Evolutionary conservation across 1,140 invertebrate genomes (phyloP).

Genomic region (Phenacoccus solenopsis): DNA sequence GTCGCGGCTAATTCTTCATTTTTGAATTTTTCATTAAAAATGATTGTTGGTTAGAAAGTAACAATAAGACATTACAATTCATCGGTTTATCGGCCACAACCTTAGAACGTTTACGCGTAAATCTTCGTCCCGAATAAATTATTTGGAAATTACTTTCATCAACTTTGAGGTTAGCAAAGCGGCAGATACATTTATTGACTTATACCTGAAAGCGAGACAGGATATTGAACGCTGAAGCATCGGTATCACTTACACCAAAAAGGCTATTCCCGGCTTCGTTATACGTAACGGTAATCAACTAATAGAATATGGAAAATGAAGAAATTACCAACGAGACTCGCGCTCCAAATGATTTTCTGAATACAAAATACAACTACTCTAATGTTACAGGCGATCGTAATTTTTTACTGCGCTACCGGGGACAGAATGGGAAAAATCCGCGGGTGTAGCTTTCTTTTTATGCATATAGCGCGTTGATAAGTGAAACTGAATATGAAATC

Average conservation of each 20-base stretch:
- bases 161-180: not conserved
- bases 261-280: too few species aligned
- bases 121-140: not conserved
- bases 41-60: not conserved
- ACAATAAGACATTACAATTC: not conserved
- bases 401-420: not conserved
- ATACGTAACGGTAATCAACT: not conserved
- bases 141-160: not conserved
- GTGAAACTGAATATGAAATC: too few species aligned
- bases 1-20: not conserved
- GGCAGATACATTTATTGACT: not conserved
- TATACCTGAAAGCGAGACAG: not conserved
- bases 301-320: constrained; percentile 3
- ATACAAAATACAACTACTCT: not conserved
- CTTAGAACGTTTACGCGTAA: not conserved
- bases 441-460: not conserved
- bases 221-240: not conserved
- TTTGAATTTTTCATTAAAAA: not conserved
- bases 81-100: too few species aligned
- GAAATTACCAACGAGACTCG: not conserved
- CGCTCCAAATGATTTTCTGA: not conserved
- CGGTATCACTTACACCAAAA: not conserved
- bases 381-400: not conserved
- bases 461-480: not conserved
- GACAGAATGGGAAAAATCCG: not conserved